Percentiles rank a stretch among this genome's conserved stretches.
phyloP scores from a whole-genome alignment of 2,113 vertebrate species.

The Mixornis gularis region DNA sequence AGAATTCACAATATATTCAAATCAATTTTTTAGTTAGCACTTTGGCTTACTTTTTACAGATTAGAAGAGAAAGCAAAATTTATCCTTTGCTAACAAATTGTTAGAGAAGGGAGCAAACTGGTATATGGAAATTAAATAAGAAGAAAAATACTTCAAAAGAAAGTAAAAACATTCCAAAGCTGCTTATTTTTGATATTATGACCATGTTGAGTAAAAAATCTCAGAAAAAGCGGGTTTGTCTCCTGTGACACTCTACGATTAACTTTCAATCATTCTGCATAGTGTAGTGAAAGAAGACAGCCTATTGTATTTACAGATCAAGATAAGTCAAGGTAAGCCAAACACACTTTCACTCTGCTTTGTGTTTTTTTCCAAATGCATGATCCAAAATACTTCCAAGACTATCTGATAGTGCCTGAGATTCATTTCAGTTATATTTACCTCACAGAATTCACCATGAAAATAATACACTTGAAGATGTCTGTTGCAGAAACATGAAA shows the following conservation, averaged over 20 bases:
- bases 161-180: background rate
- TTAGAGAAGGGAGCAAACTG: background rate
- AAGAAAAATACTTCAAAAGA: background rate
- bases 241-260: background rate
- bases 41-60: background rate
- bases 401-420: background rate
- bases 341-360: background rate
- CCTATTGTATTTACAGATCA: background rate
- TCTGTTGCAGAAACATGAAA: background rate
- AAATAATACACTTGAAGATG: background rate
- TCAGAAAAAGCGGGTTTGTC: background rate
- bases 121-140: background rate
- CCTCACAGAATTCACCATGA: background rate
- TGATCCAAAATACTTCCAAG: background rate
- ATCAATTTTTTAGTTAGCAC: background rate
- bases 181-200: background rate
- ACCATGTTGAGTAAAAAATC: background rate
- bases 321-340: background rate
- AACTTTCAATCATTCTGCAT: background rate
- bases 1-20: background rate
- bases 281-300: background rate
- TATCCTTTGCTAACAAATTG: background rate
- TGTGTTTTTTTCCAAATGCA: background rate
- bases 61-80: background rate
- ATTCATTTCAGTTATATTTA: background rate